Conservation (phyloP, 2,797 vertebrate genomes). For the Gadopsis bispinosus region DNA sequence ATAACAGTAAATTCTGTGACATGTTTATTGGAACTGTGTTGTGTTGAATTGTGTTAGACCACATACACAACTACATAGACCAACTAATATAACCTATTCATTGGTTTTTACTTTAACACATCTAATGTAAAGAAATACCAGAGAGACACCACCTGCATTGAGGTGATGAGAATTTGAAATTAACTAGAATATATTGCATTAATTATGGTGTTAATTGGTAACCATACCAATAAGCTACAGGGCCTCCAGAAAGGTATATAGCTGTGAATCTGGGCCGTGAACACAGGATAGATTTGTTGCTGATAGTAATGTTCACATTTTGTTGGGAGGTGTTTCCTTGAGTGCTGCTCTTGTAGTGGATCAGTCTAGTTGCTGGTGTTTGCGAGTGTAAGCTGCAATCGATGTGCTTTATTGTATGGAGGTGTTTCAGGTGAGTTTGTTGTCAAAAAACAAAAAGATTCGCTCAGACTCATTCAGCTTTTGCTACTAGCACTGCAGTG, state of each 20-base stretch:
- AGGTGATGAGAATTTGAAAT: conserved; percentile 11
- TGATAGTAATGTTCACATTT: too few relatives aligned
- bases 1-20: background rate
- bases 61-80: too few relatives aligned
- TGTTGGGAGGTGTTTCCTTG: too few relatives aligned
- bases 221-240: background rate
- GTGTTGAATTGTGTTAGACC: background rate
- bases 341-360: too few relatives aligned
- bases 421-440: too few relatives aligned
- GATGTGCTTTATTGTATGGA: too few relatives aligned
- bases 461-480: too few relatives aligned
- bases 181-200: background rate
- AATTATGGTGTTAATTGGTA: conserved; percentile 25
- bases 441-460: too few relatives aligned
- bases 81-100: background rate
- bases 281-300: background rate
- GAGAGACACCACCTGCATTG: background rate
- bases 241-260: background rate
- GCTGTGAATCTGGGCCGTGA: conserved; percentile 14
- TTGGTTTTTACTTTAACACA: background rate
- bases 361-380: too few relatives aligned
- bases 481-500: too few relatives aligned
- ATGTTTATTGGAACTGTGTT: background rate
- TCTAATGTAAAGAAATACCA: background rate
- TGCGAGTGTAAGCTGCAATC: too few relatives aligned